Base-by-base conservation (phyloP, 1,140 invertebrate genomes). In the Zaprionus kolodkinae region DNA sequence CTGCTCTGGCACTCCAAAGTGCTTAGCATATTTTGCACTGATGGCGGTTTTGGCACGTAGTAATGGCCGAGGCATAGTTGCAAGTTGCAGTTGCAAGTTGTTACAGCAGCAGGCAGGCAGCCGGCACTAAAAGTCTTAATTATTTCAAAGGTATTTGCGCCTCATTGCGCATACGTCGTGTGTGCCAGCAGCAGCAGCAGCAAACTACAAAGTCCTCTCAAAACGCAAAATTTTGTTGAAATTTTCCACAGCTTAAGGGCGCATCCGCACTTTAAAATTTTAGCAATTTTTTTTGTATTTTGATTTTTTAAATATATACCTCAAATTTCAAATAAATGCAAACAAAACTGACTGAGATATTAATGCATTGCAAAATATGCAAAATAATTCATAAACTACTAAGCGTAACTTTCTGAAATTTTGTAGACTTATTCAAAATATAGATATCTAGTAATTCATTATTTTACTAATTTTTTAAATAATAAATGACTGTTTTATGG, bases 1-100 rank as follows among this genome's bases (percentile, higher is more conserved):
- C 21, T 21, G 21, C 1, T 21, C 21, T 56, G 67, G 45, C 76
- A 73, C 76, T 76, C 55, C 40, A 60, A 79, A 73, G 80, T 84
- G 73, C 77, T 84, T 83, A 77, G 81, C 80, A 83, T 84, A 84
- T 77, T 83, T 84, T 79, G 72, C 76, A 76, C 56, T 71, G 64
- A 70, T 82, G 72, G 68, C 61, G 52, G 64, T 63, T 76, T 62
- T 63, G 62, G 56, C 80, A 73, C 70, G 69, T 79, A 79, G 69
- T 79, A 79, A 73, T 76, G 68, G 72, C 73, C 65, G 63, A 21
- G 17, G 36, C 71, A 61, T 48, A 68, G 74, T 74, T 68, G 56
- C 33, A 66, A 15, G 65, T 40, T 68, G 27, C 65, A 66, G 54
- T 55, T 48, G 36, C 61, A 64, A 17, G 38, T 35, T 52, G 63